These are phyloP conservation scores for Cheirogaleus medius DNA, from an alignment of 2,113 vertebrate genomes.

Conservation along the genomic window DNA sequence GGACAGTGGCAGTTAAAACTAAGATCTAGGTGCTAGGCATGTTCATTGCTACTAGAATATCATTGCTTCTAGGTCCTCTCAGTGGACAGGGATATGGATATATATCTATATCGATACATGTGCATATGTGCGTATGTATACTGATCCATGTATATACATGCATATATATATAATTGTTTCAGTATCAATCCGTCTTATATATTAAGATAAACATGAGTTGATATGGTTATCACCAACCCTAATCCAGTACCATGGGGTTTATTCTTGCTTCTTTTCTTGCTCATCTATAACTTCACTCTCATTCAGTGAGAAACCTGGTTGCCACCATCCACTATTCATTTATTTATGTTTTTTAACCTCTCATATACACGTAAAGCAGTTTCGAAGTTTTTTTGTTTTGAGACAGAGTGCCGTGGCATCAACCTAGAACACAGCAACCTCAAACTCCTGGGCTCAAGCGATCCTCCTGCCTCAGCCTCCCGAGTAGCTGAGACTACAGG, in stretches of 20 bases:
- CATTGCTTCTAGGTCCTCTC: not conserved
- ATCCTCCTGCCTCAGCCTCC: no score
- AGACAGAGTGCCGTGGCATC: no score
- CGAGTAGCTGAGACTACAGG: no score
- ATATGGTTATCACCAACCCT: not conserved
- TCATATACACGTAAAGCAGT: not conserved
- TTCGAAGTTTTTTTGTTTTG: not conserved
- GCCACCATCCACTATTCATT: not conserved
- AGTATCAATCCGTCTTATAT: not conserved
- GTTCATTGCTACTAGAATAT: not conserved
- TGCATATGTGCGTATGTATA: not conserved
- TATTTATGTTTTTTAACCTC: not conserved
- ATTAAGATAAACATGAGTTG: not conserved
- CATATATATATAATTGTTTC: not conserved
- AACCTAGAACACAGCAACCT: no score
- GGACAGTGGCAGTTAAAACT: conserved; percentile 4
- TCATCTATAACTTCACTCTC: not conserved
- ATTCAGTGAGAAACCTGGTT: not conserved
- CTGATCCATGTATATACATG: not conserved
- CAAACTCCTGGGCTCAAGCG: no score
- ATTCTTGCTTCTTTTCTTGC: not conserved
- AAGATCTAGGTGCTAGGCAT: not conserved
- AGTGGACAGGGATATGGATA: not conserved
- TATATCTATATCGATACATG: not conserved
- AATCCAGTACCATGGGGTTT: not conserved